phyloP scores from a whole-genome alignment of 2,113 vertebrate genomes.

The Pionites leucogaster region DNA sequence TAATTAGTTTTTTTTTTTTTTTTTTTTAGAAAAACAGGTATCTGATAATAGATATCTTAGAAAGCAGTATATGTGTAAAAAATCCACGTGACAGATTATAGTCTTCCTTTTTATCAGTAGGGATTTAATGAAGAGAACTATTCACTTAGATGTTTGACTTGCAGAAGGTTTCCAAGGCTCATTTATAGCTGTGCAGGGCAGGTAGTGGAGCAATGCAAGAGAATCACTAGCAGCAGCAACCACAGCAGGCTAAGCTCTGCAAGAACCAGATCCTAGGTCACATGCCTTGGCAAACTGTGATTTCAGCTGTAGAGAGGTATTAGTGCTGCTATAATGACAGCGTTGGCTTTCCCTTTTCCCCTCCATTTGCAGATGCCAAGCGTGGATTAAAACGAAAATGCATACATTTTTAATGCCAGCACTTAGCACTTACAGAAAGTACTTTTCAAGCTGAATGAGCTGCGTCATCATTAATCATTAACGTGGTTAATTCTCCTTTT shows the following conservation, averaged over 20 bases:
- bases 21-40: background rate
- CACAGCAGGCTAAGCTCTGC: background rate
- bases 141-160: background rate
- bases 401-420: conserved; percentile 60
- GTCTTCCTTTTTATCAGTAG: background rate
- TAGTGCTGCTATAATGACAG: background rate
- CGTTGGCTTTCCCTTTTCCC: background rate
- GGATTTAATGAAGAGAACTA: background rate
- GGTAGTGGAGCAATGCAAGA: background rate
- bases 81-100: background rate
- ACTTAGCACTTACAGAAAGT: conserved; percentile 32
- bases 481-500: background rate
- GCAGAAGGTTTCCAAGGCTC: background rate
- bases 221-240: background rate
- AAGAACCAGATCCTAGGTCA: background rate
- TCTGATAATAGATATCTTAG: background rate
- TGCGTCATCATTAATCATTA: conserved; percentile 54
- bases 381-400: background rate
- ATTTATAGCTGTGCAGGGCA: background rate
- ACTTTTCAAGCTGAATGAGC: conserved; percentile 24
- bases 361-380: background rate
- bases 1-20: background rate
- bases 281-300: background rate
- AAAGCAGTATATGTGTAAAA: background rate
- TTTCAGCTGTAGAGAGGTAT: background rate